Evolutionary conservation across 2,113 vertebrate genomes (phyloP).

Genomic region (Sprattus sprattus): DNA sequence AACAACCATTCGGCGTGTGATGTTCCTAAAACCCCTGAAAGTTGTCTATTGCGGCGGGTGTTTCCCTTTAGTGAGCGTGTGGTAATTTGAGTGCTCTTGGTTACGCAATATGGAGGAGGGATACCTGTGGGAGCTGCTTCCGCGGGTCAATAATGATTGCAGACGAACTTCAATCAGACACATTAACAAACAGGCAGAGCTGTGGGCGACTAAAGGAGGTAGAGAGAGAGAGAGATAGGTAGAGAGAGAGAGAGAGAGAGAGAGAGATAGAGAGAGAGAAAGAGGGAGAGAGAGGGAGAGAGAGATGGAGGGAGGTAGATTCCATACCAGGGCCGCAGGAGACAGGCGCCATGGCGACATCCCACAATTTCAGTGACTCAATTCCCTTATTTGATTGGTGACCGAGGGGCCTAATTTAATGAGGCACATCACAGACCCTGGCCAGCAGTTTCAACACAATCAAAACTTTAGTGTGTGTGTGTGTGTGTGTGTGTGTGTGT

Average conservation of each 20-base stretch:
- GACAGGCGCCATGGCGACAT: conserved; percentile 1
- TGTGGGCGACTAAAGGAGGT: not conserved
- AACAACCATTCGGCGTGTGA: not conserved
- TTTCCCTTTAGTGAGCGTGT: not conserved
- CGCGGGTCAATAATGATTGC: conserved; percentile 47
- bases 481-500: not conserved
- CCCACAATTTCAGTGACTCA: conserved; percentile 5
- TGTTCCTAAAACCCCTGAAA: not conserved
- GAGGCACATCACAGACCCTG: not conserved
- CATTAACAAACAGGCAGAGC: conserved; percentile 52
- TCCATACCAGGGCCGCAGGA: conserved; percentile 6
- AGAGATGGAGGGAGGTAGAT: not conserved
- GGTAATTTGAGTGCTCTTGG: not conserved
- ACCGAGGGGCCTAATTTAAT: conserved; percentile 6
- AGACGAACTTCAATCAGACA: conserved; percentile 45
- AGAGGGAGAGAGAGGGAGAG: not conserved
- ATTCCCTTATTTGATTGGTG: conserved; percentile 17
- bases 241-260: conserved; percentile 13
- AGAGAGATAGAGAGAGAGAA: not conserved
- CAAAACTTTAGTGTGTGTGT: not conserved
- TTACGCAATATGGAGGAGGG: conserved; percentile 42
- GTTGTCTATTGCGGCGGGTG: not conserved
- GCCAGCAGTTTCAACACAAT: not conserved
- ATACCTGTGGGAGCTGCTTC: conserved; percentile 47
- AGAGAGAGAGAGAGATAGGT: conserved; percentile 20